Percentiles rank a stretch among this genome's conserved stretches.
phyloP scores from a whole-genome alignment of 1,140 invertebrate genomes.

The Ectropis grisescens region DNA sequence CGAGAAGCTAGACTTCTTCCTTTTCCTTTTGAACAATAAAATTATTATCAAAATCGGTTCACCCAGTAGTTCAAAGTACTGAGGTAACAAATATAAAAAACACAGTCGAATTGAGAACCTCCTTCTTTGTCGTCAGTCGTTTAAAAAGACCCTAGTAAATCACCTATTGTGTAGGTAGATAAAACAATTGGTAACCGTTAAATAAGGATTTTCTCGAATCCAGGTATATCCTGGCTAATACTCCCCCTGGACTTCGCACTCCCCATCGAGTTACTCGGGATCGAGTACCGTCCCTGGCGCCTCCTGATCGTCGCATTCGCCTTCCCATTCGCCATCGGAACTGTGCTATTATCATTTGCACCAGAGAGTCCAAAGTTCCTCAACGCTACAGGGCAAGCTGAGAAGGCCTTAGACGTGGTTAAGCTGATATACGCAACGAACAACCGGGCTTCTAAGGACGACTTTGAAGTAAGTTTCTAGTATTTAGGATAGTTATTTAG shows the following conservation, averaged over 20 bases:
- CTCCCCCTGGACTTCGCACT: conserved; percentile 70
- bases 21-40: too few relatives aligned
- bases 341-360: conserved; percentile 71
- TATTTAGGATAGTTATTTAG: too few relatives aligned
- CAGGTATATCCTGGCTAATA: conserved; percentile 78
- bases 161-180: too few relatives aligned
- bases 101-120: too few relatives aligned
- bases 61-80: too few relatives aligned
- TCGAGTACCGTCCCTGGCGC: conserved; percentile 76
- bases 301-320: conserved; percentile 76
- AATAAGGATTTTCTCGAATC: too few relatives aligned
- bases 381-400: conserved; percentile 67
- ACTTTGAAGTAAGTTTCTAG: conserved; percentile 43
- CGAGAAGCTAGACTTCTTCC: too few relatives aligned
- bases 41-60: too few relatives aligned
- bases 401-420: conserved; percentile 70
- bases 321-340: conserved; percentile 73
- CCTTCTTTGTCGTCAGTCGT: too few relatives aligned
- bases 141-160: too few relatives aligned
- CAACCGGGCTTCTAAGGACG: conserved; percentile 50
- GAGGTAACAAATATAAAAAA: too few relatives aligned
- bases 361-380: conserved; percentile 83
- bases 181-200: too few relatives aligned
- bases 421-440: conserved; percentile 71
- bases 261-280: conserved; percentile 38